Conservation (phyloP, 2,888 invertebrate genomes). For the Dasysyrphus albostriatus region DNA sequence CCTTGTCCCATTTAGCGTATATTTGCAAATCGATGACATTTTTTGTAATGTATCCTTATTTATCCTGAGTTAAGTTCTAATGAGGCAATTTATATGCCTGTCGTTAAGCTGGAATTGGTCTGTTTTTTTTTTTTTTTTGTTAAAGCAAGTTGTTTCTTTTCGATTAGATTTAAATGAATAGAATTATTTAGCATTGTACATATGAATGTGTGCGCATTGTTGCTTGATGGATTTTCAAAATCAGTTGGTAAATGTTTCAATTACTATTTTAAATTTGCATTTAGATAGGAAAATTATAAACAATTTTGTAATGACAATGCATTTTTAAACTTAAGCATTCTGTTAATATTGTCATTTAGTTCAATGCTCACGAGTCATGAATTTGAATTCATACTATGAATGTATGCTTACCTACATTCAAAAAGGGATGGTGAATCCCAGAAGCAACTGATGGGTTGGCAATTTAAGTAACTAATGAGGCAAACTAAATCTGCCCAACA, state of each 20-base stretch:
- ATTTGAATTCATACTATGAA: too few species aligned
- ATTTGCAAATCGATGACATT: constrained; percentile 28
- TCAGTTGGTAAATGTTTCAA: neutral
- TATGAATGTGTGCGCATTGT: neutral
- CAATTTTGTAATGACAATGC: neutral
- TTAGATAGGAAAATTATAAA: constrained; percentile 14
- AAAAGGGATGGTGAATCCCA: too few species aligned
- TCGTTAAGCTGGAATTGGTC: constrained; percentile 25
- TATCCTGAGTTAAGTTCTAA: constrained; percentile 62
- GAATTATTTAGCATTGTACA: too few species aligned
- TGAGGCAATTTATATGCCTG: constrained; percentile 68
- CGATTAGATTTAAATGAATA: neutral
- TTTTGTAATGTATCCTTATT: constrained; percentile 41
- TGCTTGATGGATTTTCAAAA: neutral
- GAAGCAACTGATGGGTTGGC: too few species aligned
- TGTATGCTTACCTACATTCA: too few species aligned
- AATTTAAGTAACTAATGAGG: too few species aligned
- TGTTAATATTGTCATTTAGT: neutral
- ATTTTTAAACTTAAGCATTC: neutral
- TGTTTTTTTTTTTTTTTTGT: too few species aligned
- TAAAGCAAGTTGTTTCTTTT: neutral
- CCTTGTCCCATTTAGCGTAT: constrained; percentile 17
- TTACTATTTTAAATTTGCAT: neutral
- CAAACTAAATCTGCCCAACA: too few species aligned
- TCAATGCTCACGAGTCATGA: too few species aligned